Evolutionary conservation across 2,797 vertebrate genomes (phyloP).

Genomic region (Cuculus canorus): DNA sequence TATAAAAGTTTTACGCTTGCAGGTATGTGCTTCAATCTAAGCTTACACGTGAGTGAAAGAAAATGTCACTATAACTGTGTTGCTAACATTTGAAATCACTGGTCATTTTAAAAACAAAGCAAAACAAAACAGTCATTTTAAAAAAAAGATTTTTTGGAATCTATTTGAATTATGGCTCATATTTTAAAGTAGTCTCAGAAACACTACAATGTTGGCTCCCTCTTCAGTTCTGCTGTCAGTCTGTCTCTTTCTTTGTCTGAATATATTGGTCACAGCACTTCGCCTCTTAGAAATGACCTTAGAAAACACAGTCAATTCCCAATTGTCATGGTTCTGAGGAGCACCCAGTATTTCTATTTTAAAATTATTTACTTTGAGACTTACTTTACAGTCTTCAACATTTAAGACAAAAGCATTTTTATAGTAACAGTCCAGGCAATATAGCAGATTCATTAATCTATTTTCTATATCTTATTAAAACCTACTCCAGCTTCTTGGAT

Average conservation of each 20-base stretch:
- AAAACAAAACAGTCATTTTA: not conserved
- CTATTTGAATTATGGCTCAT: not conserved
- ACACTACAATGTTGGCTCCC: not conserved
- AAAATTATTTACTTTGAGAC: not conserved
- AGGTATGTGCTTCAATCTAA: not conserved
- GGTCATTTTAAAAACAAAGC: not conserved
- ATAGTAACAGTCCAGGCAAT: not conserved
- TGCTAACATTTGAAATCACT: not conserved
- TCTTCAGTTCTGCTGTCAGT: not conserved
- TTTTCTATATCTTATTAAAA: not conserved
- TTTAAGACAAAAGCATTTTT: not conserved
- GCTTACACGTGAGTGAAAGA: not conserved
- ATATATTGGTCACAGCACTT: not conserved
- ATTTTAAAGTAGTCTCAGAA: not conserved
- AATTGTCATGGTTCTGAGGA: not conserved
- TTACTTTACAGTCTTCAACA: not conserved
- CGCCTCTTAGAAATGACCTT: not conserved
- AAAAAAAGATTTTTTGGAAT: not conserved
- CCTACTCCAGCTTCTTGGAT: not conserved
- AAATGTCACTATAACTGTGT: not conserved
- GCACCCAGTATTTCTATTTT: not conserved
- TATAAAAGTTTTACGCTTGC: not conserved
- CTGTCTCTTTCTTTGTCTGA: not conserved
- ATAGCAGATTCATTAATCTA: not conserved
- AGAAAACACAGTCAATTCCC: not conserved